Conservation (phyloP, 2,797 vertebrate genomes). For the Malurus leucopterus region DNA sequence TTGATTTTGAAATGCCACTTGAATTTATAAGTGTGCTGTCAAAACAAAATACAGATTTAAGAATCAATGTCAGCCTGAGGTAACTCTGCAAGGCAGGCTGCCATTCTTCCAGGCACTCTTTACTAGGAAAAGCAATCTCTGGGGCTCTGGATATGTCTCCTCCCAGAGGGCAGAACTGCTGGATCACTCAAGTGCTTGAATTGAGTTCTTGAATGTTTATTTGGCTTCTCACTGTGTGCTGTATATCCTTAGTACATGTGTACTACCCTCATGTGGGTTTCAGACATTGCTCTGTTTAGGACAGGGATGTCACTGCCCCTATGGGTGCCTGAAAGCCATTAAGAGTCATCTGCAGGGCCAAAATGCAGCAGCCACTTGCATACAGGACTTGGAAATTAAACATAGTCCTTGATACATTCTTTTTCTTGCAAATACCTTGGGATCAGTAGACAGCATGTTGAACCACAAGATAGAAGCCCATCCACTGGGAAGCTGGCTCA, state of each 20-base stretch:
- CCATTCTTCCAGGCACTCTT: background rate
- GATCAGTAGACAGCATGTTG: slow-evolving; percentile 92
- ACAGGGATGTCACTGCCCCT: background rate
- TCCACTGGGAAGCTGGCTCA: slow-evolving; percentile 93
- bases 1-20: background rate
- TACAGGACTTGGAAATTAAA: background rate
- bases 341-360: background rate
- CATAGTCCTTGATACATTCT: background rate
- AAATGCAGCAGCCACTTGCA: background rate
- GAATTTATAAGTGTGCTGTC: background rate
- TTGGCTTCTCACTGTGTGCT: background rate
- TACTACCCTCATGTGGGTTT: background rate
- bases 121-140: background rate
- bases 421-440: slow-evolving; percentile 75
- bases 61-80: background rate
- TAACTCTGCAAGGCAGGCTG: background rate
- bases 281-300: background rate
- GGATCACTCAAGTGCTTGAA: background rate
- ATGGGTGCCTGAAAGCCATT: background rate
- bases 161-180: background rate
- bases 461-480: slow-evolving; percentile 98
- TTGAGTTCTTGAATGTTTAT: background rate
- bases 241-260: background rate
- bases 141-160: background rate
- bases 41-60: background rate